A percentile compares a stretch with the other conserved stretches of the same genome.
These are phyloP conservation scores for Ischnura elegans DNA, from an alignment of 2,888 invertebrate species.

Conservation along the genomic window DNA sequence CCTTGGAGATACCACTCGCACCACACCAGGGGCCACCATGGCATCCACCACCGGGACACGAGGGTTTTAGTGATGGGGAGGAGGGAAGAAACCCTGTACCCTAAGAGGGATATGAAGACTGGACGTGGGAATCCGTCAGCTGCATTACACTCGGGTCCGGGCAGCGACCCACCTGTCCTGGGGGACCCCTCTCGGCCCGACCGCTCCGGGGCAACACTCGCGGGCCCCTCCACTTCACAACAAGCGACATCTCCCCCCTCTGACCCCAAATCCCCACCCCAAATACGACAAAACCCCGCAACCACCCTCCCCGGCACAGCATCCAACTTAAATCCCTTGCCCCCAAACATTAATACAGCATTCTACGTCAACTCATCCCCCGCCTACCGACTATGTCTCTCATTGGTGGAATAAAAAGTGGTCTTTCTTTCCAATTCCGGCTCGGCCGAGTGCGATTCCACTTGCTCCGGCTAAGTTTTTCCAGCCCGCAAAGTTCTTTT, in stretches of 20 bases:
- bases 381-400: no score
- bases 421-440: not conserved
- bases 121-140: conserved; percentile 71
- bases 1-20: conserved; percentile 11
- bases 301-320: conserved; percentile 20
- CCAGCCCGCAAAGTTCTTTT: not conserved
- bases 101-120: conserved; percentile 56
- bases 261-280: not conserved
- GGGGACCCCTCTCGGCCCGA: not conserved
- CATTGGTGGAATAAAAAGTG: not conserved
- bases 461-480: not conserved
- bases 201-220: conserved; percentile 31
- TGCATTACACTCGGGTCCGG: conserved; percentile 68
- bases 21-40: conserved; percentile 23
- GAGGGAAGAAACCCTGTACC: not conserved
- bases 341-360: conserved; percentile 28
- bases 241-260: not conserved
- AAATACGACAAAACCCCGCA: conserved; percentile 40
- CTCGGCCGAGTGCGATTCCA: not conserved
- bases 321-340: conserved; percentile 12
- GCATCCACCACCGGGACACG: conserved; percentile 28
- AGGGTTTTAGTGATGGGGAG: not conserved
- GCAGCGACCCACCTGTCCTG: conserved; percentile 64
- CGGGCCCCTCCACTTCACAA: not conserved
- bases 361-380: not conserved